Evolutionary conservation across 2,797 vertebrate genomes (phyloP), one percentile per base, ranked within the genome.

Genomic region (Psittacula derbiana): DNA sequence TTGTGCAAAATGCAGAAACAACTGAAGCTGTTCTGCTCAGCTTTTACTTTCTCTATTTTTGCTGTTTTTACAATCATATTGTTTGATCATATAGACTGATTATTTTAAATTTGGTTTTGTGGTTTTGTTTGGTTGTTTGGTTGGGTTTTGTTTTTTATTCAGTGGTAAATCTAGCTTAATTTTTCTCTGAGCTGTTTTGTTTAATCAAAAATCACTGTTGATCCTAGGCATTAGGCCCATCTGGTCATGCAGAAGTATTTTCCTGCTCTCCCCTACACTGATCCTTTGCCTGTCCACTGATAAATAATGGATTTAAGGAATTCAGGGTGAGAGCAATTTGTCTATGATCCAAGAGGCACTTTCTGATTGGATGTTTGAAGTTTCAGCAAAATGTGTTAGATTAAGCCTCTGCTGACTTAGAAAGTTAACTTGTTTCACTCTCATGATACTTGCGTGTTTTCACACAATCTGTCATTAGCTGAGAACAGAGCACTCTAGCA

Each of bases 161-260:
- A 24, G 3, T 38, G 16, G 18, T 73, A 31, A 60, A 64, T 85
- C n/a, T 20, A 41, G 47, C 16, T 36, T 10, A 28, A 28, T 60
- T 79, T 75, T 67, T 72, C 41, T 55, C 23, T 70, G 14, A 70
- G 23, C 24, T 36, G 3, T 41, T 88, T 52, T 81, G 9, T 46
- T 83, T 60, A 36, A 36, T 13, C 12, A 10, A 13, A 47, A 27
- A 40, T 58, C n/a, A 33, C 20, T 27, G 17, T 65, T 81, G 24
- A n/a, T 67, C 27, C 41, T 53, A 11, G 4, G 8, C 9, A 5
- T 27, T 69, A 79, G 31, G 25, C n/a, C n/a, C 2, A 0, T 10
- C 4, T 74, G 30, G 3, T 67, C 7, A 21, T 49, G 71, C 31
- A 13, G 41, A 75, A 78, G 2, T 12, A 19, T 74, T 69, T 83